Evolutionary conservation across 2,113 vertebrate genomes (phyloP).

Genomic region (Cephalopholis sonnerati): DNA sequence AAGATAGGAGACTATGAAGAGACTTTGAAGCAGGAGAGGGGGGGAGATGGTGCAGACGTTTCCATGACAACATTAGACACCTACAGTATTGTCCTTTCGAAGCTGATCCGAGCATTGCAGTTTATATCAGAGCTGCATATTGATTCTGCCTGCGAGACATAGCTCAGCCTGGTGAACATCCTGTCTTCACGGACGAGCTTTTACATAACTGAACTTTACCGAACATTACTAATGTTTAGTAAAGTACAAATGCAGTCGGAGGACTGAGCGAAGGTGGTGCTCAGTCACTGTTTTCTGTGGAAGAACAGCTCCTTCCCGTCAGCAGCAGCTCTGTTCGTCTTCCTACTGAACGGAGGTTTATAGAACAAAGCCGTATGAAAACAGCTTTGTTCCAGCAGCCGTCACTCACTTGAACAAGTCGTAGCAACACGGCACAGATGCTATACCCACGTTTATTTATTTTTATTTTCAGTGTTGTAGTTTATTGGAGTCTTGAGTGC

Average conservation of each 20-base stretch:
- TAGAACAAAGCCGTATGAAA: too few species aligned
- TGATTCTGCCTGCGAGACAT: constrained; percentile 47
- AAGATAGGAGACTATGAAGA: not conserved
- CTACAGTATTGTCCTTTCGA: constrained; percentile 38
- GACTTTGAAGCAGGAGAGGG: not conserved
- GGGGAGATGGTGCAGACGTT: constrained; percentile 17
- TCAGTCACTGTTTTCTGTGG: not conserved
- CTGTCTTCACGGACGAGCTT: constrained; percentile 18
- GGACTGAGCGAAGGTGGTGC: not conserved
- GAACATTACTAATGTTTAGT: not conserved
- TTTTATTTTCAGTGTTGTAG: too few species aligned
- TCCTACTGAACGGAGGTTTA: too few species aligned
- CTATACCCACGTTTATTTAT: too few species aligned
- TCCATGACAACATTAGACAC: constrained; percentile 58
- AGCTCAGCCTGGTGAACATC: constrained; percentile 10
- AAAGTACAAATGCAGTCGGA: not conserved
- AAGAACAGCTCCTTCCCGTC: not conserved
- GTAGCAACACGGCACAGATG: too few species aligned
- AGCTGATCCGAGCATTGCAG: constrained; percentile 15
- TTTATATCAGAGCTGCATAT: constrained; percentile 50
- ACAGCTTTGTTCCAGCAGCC: too few species aligned
- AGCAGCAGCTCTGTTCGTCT: not conserved
- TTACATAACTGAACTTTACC: constrained; percentile 41
- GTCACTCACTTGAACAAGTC: too few species aligned
- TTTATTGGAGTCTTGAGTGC: too few species aligned